phyloP scores from a whole-genome alignment of 2,888 invertebrate species.

The Ypsolopha sequella region DNA sequence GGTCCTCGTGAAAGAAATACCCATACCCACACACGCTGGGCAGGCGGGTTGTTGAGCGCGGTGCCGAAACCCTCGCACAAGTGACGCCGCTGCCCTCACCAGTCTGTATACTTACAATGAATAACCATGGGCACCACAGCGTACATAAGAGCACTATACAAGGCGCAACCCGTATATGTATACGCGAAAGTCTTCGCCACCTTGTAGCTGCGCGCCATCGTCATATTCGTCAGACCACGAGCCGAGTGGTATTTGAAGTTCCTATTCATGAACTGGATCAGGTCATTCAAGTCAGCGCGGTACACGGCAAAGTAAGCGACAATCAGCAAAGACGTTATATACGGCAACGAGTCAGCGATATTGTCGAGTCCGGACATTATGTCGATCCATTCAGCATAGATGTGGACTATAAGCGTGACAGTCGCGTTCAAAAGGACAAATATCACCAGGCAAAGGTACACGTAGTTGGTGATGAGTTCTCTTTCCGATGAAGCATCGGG shows the following conservation, averaged over 20 bases:
- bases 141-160: constrained; percentile 52
- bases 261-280: constrained; percentile 35
- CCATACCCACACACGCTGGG: too few species aligned
- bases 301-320: constrained; percentile 39
- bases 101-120: constrained; percentile 36
- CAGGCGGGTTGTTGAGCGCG: too few species aligned
- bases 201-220: constrained; percentile 38
- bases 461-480: constrained; percentile 29
- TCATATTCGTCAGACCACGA: constrained; percentile 50
- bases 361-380: constrained; percentile 42
- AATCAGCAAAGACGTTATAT: constrained; percentile 34
- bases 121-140: constrained; percentile 33
- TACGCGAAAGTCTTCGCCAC: constrained; percentile 39
- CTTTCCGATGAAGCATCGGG: constrained; percentile 19
- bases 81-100: too few species aligned
- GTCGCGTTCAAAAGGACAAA: constrained; percentile 29
- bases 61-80: too few species aligned
- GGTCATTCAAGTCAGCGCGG: constrained; percentile 32
- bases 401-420: constrained; percentile 26
- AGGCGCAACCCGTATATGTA: constrained; percentile 45
- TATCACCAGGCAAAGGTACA: constrained; percentile 35
- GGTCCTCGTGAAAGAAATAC: too few species aligned
- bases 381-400: constrained; percentile 42
- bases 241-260: constrained; percentile 50
- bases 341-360: constrained; percentile 43